Conservation (phyloP, 1,140 invertebrate species). For the Drosophila simulans region DNA sequence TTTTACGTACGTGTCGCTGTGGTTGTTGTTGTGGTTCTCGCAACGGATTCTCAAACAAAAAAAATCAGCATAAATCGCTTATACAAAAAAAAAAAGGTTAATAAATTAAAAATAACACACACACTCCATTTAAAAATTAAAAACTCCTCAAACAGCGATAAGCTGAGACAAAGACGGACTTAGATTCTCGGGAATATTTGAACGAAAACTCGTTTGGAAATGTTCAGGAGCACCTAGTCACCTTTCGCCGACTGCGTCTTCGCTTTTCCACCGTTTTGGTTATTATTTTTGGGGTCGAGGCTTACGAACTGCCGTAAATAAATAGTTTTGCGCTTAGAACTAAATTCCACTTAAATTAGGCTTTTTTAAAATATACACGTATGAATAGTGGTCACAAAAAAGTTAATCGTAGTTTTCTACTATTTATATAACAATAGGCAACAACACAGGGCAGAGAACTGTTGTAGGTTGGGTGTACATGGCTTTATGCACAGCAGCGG, state of each 20-base stretch:
- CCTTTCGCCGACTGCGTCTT: background rate
- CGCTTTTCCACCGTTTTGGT: background rate
- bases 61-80: slow-evolving; percentile 14
- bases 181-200: background rate
- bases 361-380: slow-evolving; percentile 38
- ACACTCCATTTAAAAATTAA: slow-evolving; percentile 16
- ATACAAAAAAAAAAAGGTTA: slow-evolving; percentile 11
- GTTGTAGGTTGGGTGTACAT: slow-evolving; percentile 38
- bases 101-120: slow-evolving; percentile 34
- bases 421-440: slow-evolving; percentile 78
- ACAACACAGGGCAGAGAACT: slow-evolving; percentile 76
- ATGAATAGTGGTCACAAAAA: slow-evolving; percentile 37
- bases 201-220: background rate
- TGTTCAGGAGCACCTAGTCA: background rate
- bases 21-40: slow-evolving; percentile 63
- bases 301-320: slow-evolving; percentile 41
- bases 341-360: slow-evolving; percentile 38
- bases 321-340: slow-evolving; percentile 47
- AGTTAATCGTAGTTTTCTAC: slow-evolving; percentile 20
- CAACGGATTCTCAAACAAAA: slow-evolving; percentile 79
- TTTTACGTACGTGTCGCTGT: slow-evolving; percentile 65
- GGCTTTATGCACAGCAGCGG: slow-evolving; percentile 44
- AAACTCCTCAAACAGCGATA: background rate
- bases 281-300: slow-evolving; percentile 3
- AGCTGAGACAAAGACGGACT: background rate